Conservation (phyloP, 2,113 vertebrate species). For the Phoenicopterus ruber region DNA sequence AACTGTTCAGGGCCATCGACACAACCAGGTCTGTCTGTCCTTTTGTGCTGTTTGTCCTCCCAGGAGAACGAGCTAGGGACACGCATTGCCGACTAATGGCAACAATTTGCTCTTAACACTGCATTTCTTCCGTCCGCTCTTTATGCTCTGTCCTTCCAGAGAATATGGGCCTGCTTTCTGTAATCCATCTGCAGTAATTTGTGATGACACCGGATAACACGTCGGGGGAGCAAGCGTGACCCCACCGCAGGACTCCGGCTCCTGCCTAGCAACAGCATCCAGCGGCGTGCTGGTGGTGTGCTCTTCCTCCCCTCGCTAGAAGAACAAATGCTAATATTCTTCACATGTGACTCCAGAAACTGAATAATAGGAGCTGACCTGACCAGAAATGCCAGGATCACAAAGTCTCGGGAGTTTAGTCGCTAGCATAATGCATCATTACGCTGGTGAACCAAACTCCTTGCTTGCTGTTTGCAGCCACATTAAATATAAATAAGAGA, state of each 20-base stretch:
- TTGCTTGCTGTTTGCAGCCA: slow-evolving; percentile 58
- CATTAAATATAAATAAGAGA: slow-evolving; percentile 81
- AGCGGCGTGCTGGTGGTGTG: background rate
- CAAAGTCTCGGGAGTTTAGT: slow-evolving; percentile 54
- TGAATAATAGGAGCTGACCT: slow-evolving; percentile 47
- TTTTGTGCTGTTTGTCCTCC: slow-evolving; percentile 54
- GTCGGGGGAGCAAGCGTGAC: background rate
- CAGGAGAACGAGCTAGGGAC: background rate
- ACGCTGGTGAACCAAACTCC: slow-evolving; percentile 50
- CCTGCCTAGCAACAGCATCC: slow-evolving; percentile 36
- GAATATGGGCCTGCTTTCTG: background rate
- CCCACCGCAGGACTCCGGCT: slow-evolving; percentile 17
- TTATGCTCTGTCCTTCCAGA: background rate
- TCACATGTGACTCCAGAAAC: slow-evolving; percentile 35
- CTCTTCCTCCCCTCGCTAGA: slow-evolving; percentile 3
- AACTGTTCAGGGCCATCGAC: slow-evolving; percentile 31
- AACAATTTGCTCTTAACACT: background rate
- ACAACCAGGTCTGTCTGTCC: slow-evolving; percentile 34
- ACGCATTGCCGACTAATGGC: background rate
- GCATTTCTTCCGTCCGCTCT: background rate
- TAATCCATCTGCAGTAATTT: background rate
- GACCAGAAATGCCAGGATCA: background rate
- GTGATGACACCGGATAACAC: slow-evolving; percentile 25
- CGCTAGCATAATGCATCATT: slow-evolving; percentile 64
- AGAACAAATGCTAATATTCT: background rate